Base-by-base conservation (phyloP, 2,888 invertebrate genomes). In the Cerastis leucographa region DNA sequence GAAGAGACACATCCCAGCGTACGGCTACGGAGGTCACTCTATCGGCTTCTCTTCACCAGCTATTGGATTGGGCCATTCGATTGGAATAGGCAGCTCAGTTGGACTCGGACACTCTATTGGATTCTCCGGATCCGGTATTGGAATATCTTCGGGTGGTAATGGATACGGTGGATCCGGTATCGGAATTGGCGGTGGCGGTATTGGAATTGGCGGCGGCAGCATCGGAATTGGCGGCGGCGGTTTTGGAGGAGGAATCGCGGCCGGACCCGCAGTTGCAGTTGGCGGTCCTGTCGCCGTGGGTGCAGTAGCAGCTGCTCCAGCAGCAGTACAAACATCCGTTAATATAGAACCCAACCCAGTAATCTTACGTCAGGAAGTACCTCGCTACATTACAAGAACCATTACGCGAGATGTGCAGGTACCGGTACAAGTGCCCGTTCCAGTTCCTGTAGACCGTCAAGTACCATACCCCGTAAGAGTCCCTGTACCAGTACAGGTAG, bases 391-490 rank as follows among this genome's bases (percentile, higher is more conserved):
- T 74, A 96, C 96, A 2, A 93, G 96, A 75, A 96, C 96, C 0
- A 94, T 97, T 74, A 97, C 96, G 0, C 92, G 94, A 54, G 92
- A 96, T 79, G 94, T 96, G 0, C 96, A 96, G 89, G 94, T 96
- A 3, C 95, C 96, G 2, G 94, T 97, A 2, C 95, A 95, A 83
- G 97, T 97, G 0, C 97, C 96, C 1, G 96, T 97, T 19, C 97
- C 97, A 7, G 94, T 95, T 66, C 96, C 97, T 7, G 95, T 97
- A 0, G 96, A 96, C 66, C 92, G 95, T 17, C 95, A 94, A 82
- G 95, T 97, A 2, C 97, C 97, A 1, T 94, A 96, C 4, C 97
- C 97, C 2, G 96, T 97, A 6, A 94, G 94, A 76, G 97, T 97
- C 1, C 96, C 96, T 2, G 95, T 96, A 44, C 97, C 97, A 1